Evolutionary conservation across 1,140 invertebrate genomes (phyloP).

Genomic region (Palaemon carinicauda): DNA sequence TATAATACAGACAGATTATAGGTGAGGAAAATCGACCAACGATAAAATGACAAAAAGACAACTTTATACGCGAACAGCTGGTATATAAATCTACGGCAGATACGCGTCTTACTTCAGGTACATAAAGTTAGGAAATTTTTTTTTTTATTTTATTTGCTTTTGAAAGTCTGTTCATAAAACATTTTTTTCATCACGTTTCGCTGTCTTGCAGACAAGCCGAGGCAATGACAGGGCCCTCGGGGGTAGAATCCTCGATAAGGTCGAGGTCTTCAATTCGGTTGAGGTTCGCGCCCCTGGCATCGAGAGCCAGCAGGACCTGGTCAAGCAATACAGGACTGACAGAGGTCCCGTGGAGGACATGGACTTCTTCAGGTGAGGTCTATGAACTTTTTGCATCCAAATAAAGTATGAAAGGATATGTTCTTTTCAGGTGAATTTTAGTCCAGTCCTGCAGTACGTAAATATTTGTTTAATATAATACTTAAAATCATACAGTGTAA

Average conservation of each 20-base stretch:
- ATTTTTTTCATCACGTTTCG: background rate
- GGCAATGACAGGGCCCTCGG: slow-evolving; percentile 51
- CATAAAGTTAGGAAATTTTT: no score
- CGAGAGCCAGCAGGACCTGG: slow-evolving; percentile 64
- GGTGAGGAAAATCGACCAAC: no score
- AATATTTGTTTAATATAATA: no score
- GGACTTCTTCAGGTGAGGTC: slow-evolving; percentile 45
- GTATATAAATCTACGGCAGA: no score
- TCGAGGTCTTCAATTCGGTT: slow-evolving; percentile 80
- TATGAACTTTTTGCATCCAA: background rate
- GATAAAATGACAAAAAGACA: no score
- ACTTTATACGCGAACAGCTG: no score
- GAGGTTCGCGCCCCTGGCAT: slow-evolving; percentile 80
- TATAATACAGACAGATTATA: no score
- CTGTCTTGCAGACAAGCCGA: background rate
- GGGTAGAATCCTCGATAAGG: slow-evolving; percentile 72
- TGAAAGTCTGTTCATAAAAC: no score
- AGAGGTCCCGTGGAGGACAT: slow-evolving; percentile 44
- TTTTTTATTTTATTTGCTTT: no score
- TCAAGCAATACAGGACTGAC: slow-evolving; percentile 54
- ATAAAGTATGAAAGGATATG: background rate
- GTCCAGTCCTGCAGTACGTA: no score
- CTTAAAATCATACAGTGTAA: no score
- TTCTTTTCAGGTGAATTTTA: background rate
- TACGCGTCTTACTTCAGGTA: background rate